phyloP scores from a whole-genome alignment of 2,888 invertebrate species.

The Oxycera nigricornis region DNA sequence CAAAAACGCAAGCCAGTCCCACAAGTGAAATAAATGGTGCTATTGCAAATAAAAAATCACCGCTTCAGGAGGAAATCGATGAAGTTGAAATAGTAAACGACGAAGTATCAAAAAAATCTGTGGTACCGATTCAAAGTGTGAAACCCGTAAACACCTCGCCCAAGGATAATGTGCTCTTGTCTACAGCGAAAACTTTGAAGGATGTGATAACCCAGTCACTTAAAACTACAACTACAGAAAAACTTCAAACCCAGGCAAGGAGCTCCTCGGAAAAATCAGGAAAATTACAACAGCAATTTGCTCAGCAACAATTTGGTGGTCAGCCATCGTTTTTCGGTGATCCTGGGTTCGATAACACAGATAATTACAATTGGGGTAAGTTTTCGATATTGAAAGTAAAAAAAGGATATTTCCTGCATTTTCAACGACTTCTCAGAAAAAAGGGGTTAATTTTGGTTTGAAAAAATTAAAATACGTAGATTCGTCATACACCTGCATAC shows the following conservation, averaged over 20 bases:
- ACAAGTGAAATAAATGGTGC: neutral
- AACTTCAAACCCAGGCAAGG: constrained; percentile 7
- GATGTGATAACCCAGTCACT: neutral
- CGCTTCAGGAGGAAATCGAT: constrained; percentile 26
- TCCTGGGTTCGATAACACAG: constrained; percentile 38
- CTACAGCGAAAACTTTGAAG: neutral
- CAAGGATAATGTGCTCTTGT: neutral
- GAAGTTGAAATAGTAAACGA: constrained; percentile 13
- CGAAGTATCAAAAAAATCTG: neutral
- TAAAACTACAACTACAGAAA: neutral
- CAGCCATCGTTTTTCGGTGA: neutral
- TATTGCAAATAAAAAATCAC: neutral
- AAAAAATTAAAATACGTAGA: no score
- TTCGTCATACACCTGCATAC: no score
- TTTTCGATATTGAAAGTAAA: no score
- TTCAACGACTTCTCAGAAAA: no score
- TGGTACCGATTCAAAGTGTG: neutral
- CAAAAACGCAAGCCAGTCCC: neutral
- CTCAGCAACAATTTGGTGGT: neutral
- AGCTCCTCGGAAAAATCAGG: neutral
- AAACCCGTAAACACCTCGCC: neutral
- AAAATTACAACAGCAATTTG: constrained; percentile 12
- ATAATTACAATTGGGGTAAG: constrained; percentile 49
- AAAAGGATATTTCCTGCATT: no score
- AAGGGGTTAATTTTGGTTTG: no score